Conservation (phyloP, 1,140 invertebrate genomes). For the Drosophila novamexicana region DNA sequence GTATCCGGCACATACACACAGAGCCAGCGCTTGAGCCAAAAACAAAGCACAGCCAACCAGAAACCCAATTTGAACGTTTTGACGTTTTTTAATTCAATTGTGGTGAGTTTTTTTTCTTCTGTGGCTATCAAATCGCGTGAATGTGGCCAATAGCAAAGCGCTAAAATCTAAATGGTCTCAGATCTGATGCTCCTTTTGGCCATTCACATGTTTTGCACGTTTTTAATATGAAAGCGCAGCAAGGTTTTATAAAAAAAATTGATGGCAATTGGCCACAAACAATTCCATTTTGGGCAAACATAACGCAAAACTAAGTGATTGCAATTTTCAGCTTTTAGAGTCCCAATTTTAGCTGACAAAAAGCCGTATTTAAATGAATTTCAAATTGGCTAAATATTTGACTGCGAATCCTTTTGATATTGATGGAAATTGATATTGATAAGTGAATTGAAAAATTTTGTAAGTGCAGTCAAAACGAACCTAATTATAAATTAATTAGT, state of each 20-base stretch:
- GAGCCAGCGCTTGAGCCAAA: neutral
- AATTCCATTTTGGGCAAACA: constrained; percentile 2
- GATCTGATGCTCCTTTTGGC: constrained; percentile 20
- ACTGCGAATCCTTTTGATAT: neutral
- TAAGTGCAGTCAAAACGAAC: neutral
- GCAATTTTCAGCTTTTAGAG: constrained; percentile 19
- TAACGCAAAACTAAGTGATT: constrained; percentile 13
- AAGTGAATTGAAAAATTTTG: neutral
- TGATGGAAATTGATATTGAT: neutral
- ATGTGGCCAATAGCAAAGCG: constrained; percentile 24
- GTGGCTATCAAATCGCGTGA: constrained; percentile 18
- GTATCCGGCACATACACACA: neutral
- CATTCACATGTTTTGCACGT: constrained; percentile 48
- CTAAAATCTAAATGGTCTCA: constrained; percentile 38
- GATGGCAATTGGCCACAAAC: constrained; percentile 44
- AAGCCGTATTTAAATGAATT: neutral
- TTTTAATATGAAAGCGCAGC: constrained; percentile 40
- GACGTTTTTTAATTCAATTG: constrained; percentile 37
- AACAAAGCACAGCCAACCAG: neutral
- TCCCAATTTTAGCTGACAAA: neutral
- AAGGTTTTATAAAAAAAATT: constrained; percentile 28
- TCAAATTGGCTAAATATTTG: neutral
- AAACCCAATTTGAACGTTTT: constrained; percentile 4
- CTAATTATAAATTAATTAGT: constrained; percentile 10
- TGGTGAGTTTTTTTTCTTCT: constrained; percentile 11